Percentiles rank a stretch among this genome's conserved stretches.
phyloP scores from a whole-genome alignment of 2,113 vertebrate species.

The Strix aluco region DNA sequence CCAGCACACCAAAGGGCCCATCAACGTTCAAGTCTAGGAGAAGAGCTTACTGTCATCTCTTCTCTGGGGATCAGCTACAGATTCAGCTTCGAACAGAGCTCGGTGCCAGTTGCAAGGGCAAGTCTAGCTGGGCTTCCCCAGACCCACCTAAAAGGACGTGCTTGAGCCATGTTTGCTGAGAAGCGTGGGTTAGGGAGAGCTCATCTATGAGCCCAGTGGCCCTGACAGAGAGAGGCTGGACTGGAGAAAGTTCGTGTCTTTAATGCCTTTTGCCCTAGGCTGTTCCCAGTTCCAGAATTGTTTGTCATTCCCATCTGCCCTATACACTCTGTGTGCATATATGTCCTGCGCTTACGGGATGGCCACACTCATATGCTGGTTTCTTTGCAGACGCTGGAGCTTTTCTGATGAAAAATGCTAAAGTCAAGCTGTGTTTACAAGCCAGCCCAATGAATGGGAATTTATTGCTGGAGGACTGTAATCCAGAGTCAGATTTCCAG shows the following conservation, averaged over 20 bases:
- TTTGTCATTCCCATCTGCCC: neutral
- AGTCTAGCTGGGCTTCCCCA: neutral
- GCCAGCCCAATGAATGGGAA: neutral
- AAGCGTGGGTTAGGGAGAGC: neutral
- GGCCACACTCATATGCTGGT: neutral
- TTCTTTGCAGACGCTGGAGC: neutral
- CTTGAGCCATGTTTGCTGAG: neutral
- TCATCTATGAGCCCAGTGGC: neutral
- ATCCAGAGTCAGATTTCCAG: neutral
- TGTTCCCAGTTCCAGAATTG: neutral
- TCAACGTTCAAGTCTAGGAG: neutral
- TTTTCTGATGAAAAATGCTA: slow-evolving; percentile 22
- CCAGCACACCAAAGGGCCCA: neutral
- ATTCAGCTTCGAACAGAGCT: neutral
- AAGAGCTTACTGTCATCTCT: neutral
- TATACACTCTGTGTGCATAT: accelerated
- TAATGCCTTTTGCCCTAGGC: neutral
- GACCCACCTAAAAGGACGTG: neutral
- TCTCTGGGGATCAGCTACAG: neutral
- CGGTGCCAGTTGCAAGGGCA: neutral
- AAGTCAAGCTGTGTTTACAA: slow-evolving; percentile 13
- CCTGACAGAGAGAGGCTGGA: neutral
- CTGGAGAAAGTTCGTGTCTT: neutral
- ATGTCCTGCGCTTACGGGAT: neutral
- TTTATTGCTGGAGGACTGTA: neutral